Percentiles rank a stretch among this genome's conserved stretches.
Evolutionary conservation across 2,888 invertebrate species (phyloP).

Genomic region (Dicyrtoma fusca): DNA sequence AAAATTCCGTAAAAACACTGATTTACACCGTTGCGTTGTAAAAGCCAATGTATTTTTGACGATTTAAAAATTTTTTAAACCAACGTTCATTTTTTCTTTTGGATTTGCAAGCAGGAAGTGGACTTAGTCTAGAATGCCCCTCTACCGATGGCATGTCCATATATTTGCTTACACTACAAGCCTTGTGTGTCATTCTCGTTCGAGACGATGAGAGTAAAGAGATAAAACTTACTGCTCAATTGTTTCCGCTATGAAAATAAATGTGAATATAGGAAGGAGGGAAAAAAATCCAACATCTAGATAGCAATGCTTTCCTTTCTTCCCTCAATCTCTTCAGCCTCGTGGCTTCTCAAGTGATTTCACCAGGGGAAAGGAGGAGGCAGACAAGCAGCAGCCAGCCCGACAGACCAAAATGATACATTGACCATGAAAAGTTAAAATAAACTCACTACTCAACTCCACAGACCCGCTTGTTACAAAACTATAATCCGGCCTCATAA

Average conservation of each 20-base stretch:
- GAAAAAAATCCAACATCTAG: background rate
- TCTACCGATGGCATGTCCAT: no score
- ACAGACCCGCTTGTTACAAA: background rate
- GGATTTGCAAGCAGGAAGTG: no score
- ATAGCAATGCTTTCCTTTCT: no score
- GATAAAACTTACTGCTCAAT: conserved; percentile 1
- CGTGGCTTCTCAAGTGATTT: conserved; percentile 1
- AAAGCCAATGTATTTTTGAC: no score
- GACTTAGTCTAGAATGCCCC: no score
- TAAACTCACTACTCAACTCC: conserved; percentile 5
- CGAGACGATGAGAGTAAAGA: background rate
- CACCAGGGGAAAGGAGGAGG: background rate
- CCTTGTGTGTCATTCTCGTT: no score
- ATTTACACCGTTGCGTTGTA: no score
- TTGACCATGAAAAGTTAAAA: conserved; percentile 35
- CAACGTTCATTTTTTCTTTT: no score
- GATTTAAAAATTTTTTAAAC: no score
- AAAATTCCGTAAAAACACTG: no score
- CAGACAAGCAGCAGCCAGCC: background rate
- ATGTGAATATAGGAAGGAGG: background rate
- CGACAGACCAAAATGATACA: conserved; percentile 18
- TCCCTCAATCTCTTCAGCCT: no score
- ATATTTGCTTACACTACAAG: no score
- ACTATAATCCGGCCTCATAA: conserved; percentile 22
- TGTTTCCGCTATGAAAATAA: conserved; percentile 19